Percentiles rank a stretch among this genome's conserved stretches.
Evolutionary conservation across 2,888 invertebrate genomes (phyloP).

Genomic region (Andrena flavipes): DNA sequence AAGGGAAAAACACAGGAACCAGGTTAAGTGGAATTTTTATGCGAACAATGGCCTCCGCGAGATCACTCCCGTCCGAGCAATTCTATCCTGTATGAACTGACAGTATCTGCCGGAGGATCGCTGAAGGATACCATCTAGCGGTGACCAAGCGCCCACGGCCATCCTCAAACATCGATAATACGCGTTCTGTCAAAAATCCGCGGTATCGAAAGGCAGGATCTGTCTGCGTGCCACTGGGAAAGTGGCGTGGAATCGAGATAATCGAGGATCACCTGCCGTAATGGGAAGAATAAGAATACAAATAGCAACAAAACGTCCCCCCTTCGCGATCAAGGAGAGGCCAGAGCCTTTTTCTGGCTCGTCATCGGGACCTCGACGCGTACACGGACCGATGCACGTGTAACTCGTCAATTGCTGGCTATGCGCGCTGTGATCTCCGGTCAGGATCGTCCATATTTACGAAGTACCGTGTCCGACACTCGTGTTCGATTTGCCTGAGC

Average conservation of each 20-base stretch:
- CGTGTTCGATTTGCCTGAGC: slow-evolving; percentile 64
- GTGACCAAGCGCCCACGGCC: background rate
- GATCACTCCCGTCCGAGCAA: background rate
- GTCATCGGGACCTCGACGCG: slow-evolving; percentile 42
- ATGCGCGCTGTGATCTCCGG: slow-evolving; percentile 34
- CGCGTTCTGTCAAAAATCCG: slow-evolving; percentile 23
- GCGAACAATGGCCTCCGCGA: background rate
- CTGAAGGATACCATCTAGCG: background rate
- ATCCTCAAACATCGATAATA: background rate
- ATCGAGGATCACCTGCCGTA: slow-evolving; percentile 23
- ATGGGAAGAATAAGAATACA: slow-evolving; percentile 47
- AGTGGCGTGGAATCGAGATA: slow-evolving; percentile 44
- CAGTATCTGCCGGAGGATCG: background rate
- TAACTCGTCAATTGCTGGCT: slow-evolving; percentile 60
- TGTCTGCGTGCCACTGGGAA: slow-evolving; percentile 4
- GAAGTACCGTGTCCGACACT: slow-evolving; percentile 52
- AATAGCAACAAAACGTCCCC: slow-evolving; percentile 41
- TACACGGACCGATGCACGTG: slow-evolving; percentile 45
- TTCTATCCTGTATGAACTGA: background rate
- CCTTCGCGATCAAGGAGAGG: slow-evolving; percentile 38
- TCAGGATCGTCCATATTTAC: slow-evolving; percentile 61
- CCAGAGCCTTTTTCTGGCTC: slow-evolving; percentile 9
- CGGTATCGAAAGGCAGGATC: slow-evolving; percentile 25
- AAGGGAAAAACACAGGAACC: background rate
- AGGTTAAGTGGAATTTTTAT: slow-evolving; percentile 20